These are phyloP conservation scores for Zaprionus gabonicus DNA, from an alignment of 1,140 invertebrate genomes.

Conservation along the genomic window DNA sequence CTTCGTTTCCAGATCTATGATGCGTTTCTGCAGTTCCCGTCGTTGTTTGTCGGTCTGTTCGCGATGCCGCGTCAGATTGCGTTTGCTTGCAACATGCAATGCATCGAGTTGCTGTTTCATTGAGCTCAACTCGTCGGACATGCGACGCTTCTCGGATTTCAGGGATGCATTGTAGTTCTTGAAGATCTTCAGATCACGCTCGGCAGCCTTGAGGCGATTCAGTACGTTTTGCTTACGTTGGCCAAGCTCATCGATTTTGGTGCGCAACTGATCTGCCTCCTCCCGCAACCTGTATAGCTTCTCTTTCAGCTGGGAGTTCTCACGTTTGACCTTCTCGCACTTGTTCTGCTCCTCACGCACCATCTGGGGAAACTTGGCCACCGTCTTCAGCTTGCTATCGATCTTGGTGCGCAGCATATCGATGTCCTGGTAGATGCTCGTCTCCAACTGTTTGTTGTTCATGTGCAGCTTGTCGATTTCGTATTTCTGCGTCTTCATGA, in stretches of 20 bases:
- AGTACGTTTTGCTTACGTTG: conserved; percentile 64
- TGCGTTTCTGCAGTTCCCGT: conserved; percentile 74
- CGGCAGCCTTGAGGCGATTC: conserved; percentile 70
- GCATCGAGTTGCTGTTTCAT: conserved; percentile 66
- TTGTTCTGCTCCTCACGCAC: conserved; percentile 71
- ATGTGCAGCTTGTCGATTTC: conserved; percentile 77
- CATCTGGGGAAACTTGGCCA: conserved; percentile 64
- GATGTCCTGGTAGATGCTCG: conserved; percentile 65
- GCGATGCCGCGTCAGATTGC: conserved; percentile 67
- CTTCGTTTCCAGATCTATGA: conserved; percentile 75
- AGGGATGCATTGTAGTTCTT: conserved; percentile 73
- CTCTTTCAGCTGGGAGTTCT: conserved; percentile 69
- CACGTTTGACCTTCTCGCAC: conserved; percentile 69
- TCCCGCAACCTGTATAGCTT: conserved; percentile 63
- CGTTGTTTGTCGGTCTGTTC: conserved; percentile 78
- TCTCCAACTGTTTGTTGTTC: conserved; percentile 75
- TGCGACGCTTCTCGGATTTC: conserved; percentile 66
- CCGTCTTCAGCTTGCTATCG: conserved; percentile 64
- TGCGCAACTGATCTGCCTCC: conserved; percentile 66
- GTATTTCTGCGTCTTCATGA: conserved; percentile 75
- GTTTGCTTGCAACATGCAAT: conserved; percentile 62
- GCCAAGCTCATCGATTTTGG: conserved; percentile 73
- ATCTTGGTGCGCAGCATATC: conserved; percentile 69
- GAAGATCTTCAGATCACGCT: conserved; percentile 77
- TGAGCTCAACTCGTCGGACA: conserved; percentile 56